These are phyloP conservation scores for Euzophera pinguis DNA, from an alignment of 2,888 invertebrate species.

Conservation along the genomic window DNA sequence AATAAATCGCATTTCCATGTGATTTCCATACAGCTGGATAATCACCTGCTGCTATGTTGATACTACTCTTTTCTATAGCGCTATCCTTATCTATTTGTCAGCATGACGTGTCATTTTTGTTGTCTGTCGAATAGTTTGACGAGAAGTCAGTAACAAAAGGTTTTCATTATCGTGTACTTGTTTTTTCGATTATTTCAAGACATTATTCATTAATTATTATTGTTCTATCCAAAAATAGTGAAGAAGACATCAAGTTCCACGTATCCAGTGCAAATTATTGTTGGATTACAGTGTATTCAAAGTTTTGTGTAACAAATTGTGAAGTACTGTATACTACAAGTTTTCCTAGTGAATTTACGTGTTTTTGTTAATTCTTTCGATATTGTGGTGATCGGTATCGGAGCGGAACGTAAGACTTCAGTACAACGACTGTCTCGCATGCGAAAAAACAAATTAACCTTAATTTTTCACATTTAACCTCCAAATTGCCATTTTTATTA, in stretches of 20 bases:
- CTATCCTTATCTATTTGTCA: conserved; percentile 49
- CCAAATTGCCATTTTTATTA: conserved; percentile 6
- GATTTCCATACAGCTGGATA: conserved; percentile 14
- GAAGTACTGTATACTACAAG: conserved; percentile 32
- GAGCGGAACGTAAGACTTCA: conserved; percentile 44
- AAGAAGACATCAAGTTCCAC: not conserved
- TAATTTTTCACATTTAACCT: conserved; percentile 19
- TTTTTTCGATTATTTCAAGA: conserved; percentile 44
- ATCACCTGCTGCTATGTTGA: conserved; percentile 12
- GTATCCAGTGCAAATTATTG: not conserved
- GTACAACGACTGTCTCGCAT: conserved; percentile 46
- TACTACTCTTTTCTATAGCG: conserved; percentile 37
- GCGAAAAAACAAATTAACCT: conserved; percentile 22
- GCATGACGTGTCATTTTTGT: conserved; percentile 59
- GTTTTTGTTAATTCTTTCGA: conserved; percentile 52
- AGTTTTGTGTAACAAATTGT: conserved; percentile 13
- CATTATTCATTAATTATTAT: conserved; percentile 31
- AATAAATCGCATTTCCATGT: not conserved
- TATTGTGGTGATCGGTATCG: conserved; percentile 47
- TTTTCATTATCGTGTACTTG: conserved; percentile 47
- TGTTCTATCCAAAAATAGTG: not conserved
- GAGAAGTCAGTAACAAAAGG: conserved; percentile 71
- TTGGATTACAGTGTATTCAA: conserved; percentile 29
- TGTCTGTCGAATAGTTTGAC: conserved; percentile 37
- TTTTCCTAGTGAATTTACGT: conserved; percentile 55